phyloP scores from a whole-genome alignment of 2,888 invertebrate genomes.

The Drosophila putrida region DNA sequence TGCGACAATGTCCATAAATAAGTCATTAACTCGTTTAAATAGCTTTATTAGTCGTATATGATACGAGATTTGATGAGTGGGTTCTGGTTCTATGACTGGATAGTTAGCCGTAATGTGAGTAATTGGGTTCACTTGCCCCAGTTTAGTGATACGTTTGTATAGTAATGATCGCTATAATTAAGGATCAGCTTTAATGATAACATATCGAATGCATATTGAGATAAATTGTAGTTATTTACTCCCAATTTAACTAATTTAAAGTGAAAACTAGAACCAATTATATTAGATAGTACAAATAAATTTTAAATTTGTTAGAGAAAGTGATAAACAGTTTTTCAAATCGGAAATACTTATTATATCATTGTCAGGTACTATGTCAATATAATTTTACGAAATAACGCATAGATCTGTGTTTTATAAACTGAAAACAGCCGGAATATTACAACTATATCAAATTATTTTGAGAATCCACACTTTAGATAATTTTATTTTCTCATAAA shows the following conservation, averaged over 20 bases:
- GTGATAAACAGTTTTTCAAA: neutral
- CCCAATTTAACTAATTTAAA: neutral
- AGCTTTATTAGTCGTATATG: constrained; percentile 71
- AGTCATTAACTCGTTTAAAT: constrained; percentile 75
- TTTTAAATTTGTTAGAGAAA: neutral
- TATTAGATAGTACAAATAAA: neutral
- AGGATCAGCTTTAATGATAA: neutral
- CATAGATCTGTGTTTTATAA: neutral
- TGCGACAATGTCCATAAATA: constrained; percentile 64
- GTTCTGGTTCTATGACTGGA: constrained; percentile 22
- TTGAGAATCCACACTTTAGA: neutral
- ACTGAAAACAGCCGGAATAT: neutral
- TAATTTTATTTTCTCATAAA: neutral
- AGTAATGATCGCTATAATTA: constrained; percentile 9
- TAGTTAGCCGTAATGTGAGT: constrained; percentile 14
- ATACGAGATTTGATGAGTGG: constrained; percentile 39
- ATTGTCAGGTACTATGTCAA: too few relatives aligned
- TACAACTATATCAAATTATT: neutral
- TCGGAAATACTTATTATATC: neutral
- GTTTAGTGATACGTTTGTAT: constrained; percentile 5
- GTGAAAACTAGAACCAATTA: neutral
- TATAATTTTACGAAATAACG: too few relatives aligned
- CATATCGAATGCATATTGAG: neutral
- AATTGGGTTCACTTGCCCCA: constrained; percentile 35
- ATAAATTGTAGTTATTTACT: neutral